Evolutionary conservation across 92 coral and sea anemone genomes (phyloP), one percentile per base, ranked within the genome.

Genomic region (Pocillopora grandis): DNA sequence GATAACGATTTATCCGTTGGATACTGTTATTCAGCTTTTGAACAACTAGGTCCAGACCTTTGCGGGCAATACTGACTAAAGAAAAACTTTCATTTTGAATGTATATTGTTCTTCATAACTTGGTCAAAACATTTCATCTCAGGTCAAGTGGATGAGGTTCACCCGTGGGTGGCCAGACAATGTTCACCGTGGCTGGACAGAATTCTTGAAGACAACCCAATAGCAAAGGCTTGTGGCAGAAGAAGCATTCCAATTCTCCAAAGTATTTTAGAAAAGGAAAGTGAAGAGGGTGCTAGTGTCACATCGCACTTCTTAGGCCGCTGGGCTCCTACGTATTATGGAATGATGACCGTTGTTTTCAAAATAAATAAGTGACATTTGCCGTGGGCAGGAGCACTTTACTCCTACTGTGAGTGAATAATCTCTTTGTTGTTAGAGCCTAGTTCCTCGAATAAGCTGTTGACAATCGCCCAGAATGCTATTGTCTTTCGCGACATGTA

Each of bases 261-360:
- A 71, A 85, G 90, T 14, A 23, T 90, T 9, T 62, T 92, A 71
- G 89, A 85, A 23, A 81, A 80, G 36, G 90, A 83, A 67, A 36
- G 66, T 13, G 61, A 82, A 49, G 18, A 61, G 33, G 87, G 91
- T 65, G 62, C 66, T 16, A 80, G 36, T n/a, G 84, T 92, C 3
- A 68, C 57, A 36, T 90, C 93, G 31, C 87, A 86, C 76, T 87
- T 88, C 61, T 61, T 92, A 48, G 83, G 87, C 21, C 77, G 96
- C 23, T 64, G 81, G 71, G 92, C 92, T 37, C 96, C 96, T 15
- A 92, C 96, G 10, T 92, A 92, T 58, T 92, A 90, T 66, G 96
- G 93, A 68, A 90, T 92, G 93, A 90, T 87, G 88, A 80, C 88
- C 20, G 90, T 70, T 12, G 83, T 80, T 66, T 89, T 89, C 71